Evolutionary conservation across 2,888 invertebrate species (phyloP), one percentile per base, ranked within the genome.

Genomic region (Molorchus minor): DNA sequence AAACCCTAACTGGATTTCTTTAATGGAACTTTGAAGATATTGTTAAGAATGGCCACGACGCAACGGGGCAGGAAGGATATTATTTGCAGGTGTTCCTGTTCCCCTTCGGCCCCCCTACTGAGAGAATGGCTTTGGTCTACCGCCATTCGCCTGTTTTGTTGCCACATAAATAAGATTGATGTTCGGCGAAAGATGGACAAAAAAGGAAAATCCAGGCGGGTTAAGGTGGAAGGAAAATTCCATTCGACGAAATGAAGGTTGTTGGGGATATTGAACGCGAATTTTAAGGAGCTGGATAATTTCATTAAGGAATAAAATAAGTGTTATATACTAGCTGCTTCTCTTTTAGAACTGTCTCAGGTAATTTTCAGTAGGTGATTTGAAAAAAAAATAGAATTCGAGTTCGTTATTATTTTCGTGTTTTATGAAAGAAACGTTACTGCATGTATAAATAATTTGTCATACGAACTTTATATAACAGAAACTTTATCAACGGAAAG

Each of bases 141-240:
- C 72, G 74, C 76, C 75, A 75, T 77, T 77, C 75, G 68, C 73
- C 73, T 77, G 78, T 77, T 79, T 80, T 80, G 79, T 80, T 76
- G 78, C 80, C 78, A 79, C 80, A 80, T 81, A 81, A 81, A 80
- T 79, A 79, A 79, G 79, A 80, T 79, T 79, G 78, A 80, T 80
- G 80, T 74, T 68, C 71, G 64, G 64, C 68, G 65, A 67, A 65
- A 71, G 73, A 73, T 72, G 73, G 70, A 72, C 68, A 65, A 69
- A 69, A 58, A 55, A 53, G 60, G 52, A 63, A 58, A 57, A 55
- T 45, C 51, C 19, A 30, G 41, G 30, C 30, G 52, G 41, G 15
- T 3, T 16, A 38, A 29, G 38, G 49, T 20, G 15, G 33, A 49
- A 15, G 38, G 52, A 15, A 52, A 41, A 41, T 52, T 41, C 41